Conservation (phyloP, 2,888 invertebrate genomes). For the Blastobasis adustella region DNA sequence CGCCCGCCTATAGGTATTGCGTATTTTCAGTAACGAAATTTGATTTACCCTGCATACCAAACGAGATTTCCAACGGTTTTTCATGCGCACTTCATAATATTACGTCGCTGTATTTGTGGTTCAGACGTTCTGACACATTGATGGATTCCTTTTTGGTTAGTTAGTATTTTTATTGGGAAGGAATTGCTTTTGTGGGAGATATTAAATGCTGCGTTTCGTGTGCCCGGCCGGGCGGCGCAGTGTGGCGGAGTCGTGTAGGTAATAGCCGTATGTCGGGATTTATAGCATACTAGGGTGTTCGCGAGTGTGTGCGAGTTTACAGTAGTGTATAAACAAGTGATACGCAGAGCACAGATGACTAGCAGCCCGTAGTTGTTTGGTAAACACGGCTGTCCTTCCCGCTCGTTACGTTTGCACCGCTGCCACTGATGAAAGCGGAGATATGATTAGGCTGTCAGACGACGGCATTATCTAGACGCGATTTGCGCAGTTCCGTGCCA, state of each 20-base stretch:
- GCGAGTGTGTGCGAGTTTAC: conserved; percentile 4
- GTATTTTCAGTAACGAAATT: conserved; percentile 21
- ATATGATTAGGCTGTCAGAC: background rate
- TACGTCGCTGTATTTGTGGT: conserved; percentile 15
- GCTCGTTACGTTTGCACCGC: conserved; percentile 10
- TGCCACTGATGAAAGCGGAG: background rate
- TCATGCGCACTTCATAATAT: conserved; percentile 7
- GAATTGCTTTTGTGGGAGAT: conserved; percentile 4
- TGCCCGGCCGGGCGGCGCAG: no score
- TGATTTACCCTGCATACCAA: conserved; percentile 16
- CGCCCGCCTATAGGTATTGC: conserved; percentile 7
- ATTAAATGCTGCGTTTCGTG: background rate
- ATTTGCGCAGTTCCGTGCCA: background rate
- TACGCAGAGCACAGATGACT: conserved; percentile 40
- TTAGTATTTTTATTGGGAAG: background rate
- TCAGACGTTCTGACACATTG: conserved; percentile 24
- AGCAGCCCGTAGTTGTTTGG: conserved; percentile 46
- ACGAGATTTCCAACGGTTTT: conserved; percentile 10
- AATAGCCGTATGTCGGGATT: no score
- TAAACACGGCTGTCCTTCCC: conserved; percentile 46
- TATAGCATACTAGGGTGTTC: no score
- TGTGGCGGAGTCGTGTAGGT: no score
- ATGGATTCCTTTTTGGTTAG: conserved; percentile 12
- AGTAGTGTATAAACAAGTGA: conserved; percentile 32
- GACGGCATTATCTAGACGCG: background rate